These are phyloP conservation scores for Stenodera caucasica DNA, from an alignment of 2,888 invertebrate species.

Conservation along the genomic window DNA sequence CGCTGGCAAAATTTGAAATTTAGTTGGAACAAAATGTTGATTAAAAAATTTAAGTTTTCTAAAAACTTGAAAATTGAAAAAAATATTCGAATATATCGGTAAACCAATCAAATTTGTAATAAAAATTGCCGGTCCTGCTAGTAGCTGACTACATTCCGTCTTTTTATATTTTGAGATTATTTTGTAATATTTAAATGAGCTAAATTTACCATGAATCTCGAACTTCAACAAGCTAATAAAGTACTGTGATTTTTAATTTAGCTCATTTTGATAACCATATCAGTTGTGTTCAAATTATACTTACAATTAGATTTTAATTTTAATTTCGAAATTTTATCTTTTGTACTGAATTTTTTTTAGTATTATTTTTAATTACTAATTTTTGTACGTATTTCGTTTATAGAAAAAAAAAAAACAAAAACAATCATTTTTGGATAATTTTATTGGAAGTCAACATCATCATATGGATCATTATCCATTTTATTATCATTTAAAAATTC, in stretches of 20 bases:
- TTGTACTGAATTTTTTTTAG: too few species aligned
- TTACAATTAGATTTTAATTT: neutral
- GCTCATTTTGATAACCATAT: neutral
- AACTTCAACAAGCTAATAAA: neutral
- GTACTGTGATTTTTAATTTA: neutral
- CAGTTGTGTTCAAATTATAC: neutral
- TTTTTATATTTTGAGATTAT: neutral
- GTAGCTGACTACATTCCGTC: neutral
- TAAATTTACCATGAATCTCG: neutral
- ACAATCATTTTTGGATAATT: neutral
- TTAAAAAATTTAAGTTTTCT: too few species aligned
- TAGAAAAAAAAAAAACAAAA: neutral
- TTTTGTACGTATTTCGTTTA: too few species aligned
- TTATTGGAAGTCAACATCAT: constrained; percentile 40
- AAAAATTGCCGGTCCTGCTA: too few species aligned
- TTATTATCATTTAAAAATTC: constrained; percentile 36
- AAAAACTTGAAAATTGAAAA: too few species aligned
- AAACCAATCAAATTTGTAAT: too few species aligned
- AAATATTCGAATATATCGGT: too few species aligned
- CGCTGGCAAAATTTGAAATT: too few species aligned
- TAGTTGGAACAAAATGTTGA: too few species aligned
- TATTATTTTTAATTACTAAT: too few species aligned
- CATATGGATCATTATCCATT: constrained; percentile 40
- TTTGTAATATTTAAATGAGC: neutral
- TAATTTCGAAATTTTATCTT: too few species aligned